A percentile compares a stretch with the other conserved stretches of the same genome.
Evolutionary conservation across 1,140 invertebrate genomes (phyloP).

Genomic region (Sesamia nonagrioides): DNA sequence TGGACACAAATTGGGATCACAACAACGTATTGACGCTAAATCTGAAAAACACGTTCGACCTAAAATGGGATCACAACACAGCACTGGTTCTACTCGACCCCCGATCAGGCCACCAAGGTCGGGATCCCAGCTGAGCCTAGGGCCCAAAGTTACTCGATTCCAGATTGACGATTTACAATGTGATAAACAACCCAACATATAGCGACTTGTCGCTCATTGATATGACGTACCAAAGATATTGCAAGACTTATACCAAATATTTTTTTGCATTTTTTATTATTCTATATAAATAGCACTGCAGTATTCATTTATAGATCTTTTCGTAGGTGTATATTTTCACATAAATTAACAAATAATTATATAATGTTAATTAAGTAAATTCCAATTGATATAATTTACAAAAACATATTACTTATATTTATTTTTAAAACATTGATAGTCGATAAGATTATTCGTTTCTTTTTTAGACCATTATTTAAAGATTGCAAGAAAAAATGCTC

Average conservation of each 20-base stretch:
- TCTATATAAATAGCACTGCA: neutral
- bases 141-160: constrained; percentile 58
- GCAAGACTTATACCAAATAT: constrained; percentile 56
- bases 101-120: constrained; percentile 52
- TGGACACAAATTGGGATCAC: constrained; percentile 33
- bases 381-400: too few species aligned
- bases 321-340: neutral
- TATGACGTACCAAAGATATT: constrained; percentile 74
- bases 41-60: neutral
- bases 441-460: too few species aligned
- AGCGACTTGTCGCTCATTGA: constrained; percentile 72
- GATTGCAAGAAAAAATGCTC: neutral
- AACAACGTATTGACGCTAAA: constrained; percentile 27
- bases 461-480: too few species aligned
- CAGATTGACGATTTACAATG: constrained; percentile 53
- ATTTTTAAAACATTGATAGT: too few species aligned
- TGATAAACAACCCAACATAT: constrained; percentile 61
- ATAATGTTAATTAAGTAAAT: too few species aligned
- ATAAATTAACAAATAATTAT: too few species aligned
- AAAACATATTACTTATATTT: too few species aligned
- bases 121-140: constrained; percentile 49
- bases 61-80: constrained; percentile 23
- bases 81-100: constrained; percentile 56
- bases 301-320: neutral
- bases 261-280: constrained; percentile 30